A percentile compares a stretch with the other conserved stretches of the same genome.
Evolutionary conservation across 2,888 invertebrate species (phyloP).

Genomic region (Neoaliturus tenellus): DNA sequence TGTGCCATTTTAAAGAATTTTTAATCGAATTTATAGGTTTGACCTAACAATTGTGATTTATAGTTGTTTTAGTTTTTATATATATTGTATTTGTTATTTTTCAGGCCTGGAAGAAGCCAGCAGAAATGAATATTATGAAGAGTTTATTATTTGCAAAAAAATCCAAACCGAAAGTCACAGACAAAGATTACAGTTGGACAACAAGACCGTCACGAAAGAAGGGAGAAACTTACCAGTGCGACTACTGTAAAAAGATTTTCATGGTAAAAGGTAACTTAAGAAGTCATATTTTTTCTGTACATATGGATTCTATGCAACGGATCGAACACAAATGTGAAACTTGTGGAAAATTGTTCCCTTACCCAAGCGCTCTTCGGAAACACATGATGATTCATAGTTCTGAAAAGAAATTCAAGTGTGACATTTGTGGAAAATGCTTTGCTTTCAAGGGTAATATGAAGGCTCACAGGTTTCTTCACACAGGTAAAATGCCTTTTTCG

Average conservation of each 20-base stretch:
- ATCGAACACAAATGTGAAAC: slow-evolving; percentile 32
- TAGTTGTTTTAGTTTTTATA: too few species aligned
- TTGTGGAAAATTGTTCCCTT: slow-evolving; percentile 15
- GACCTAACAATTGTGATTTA: too few species aligned
- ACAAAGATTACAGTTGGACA: slow-evolving; percentile 42
- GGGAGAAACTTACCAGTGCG: slow-evolving; percentile 60
- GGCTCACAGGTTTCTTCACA: slow-evolving; percentile 47
- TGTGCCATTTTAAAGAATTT: too few species aligned
- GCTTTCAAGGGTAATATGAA: slow-evolving; percentile 38
- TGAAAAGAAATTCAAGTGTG: slow-evolving; percentile 38
- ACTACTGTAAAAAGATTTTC: slow-evolving; percentile 67
- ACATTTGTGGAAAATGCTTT: slow-evolving; percentile 43
- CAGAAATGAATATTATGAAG: slow-evolving; percentile 27
- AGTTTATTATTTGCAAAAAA: slow-evolving; percentile 34
- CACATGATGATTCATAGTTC: slow-evolving; percentile 22
- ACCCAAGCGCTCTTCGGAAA: slow-evolving; percentile 25
- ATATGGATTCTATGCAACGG: slow-evolving; percentile 35
- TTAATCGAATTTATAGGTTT: too few species aligned
- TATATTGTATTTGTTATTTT: neutral
- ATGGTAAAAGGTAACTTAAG: slow-evolving; percentile 45
- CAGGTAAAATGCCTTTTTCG: slow-evolving; percentile 41
- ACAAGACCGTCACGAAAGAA: slow-evolving; percentile 23
- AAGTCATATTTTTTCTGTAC: slow-evolving; percentile 35
- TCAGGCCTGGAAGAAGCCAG: slow-evolving; percentile 39
- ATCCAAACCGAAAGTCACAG: slow-evolving; percentile 3